These are phyloP conservation scores for Ephydatia muelleri DNA, from an alignment of 37 sponge, comb jelly and placozoan genomes.

Conservation along the genomic window DNA sequence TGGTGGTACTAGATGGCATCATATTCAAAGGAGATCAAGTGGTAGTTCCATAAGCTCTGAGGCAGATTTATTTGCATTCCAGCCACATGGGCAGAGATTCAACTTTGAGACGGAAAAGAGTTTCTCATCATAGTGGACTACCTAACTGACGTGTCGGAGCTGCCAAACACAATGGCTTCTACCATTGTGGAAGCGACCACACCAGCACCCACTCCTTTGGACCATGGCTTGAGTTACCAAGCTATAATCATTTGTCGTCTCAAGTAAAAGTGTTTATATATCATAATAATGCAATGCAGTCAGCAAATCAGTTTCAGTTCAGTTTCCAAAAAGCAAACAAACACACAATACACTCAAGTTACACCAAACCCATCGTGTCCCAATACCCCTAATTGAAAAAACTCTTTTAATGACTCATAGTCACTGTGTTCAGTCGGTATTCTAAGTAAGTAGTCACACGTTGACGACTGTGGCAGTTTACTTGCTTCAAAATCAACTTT, in stretches of 20 bases:
- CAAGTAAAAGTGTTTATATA: background rate
- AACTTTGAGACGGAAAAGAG: slow-evolving; percentile 7
- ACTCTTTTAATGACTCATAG: background rate
- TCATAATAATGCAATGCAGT: slow-evolving; percentile 1
- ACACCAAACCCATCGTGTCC: slow-evolving; percentile 1
- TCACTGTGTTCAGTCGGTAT: background rate
- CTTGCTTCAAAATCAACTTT: background rate
- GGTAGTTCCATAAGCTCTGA: too few relatives aligned
- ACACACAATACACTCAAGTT: background rate
- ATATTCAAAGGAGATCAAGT: too few relatives aligned
- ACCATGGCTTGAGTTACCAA: slow-evolving; percentile 1
- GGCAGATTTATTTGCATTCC: too few relatives aligned
- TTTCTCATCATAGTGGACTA: slow-evolving; percentile 43
- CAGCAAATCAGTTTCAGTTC: slow-evolving; percentile 1
- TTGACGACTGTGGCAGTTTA: slow-evolving; percentile 1
- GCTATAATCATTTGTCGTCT: background rate
- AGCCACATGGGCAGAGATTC: too few relatives aligned
- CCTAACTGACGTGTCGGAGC: slow-evolving; percentile 11
- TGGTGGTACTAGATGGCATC: too few relatives aligned
- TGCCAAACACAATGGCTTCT: slow-evolving; percentile 20
- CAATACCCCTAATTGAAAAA: slow-evolving; percentile 1
- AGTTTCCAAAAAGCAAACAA: slow-evolving; percentile 1
- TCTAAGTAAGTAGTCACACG: slow-evolving; percentile 1
- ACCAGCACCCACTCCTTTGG: background rate
- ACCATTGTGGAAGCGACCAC: slow-evolving; percentile 5